Percentiles rank a stretch among this genome's conserved stretches.
These are phyloP conservation scores for Ooceraea biroi DNA, from an alignment of 1,140 invertebrate genomes.

Conservation along the genomic window DNA sequence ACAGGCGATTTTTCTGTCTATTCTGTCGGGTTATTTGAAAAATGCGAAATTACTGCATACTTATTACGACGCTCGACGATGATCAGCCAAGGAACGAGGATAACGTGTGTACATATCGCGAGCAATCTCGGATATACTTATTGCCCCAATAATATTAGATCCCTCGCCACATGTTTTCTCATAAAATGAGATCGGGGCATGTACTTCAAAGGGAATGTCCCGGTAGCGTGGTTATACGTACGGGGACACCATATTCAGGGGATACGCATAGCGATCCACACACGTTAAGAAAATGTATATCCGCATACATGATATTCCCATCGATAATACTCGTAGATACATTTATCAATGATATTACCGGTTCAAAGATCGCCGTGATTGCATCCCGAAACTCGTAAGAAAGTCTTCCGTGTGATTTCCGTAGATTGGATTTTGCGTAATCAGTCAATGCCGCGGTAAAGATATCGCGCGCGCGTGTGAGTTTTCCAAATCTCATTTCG, in stretches of 20 bases:
- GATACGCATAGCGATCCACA: conserved; percentile 26
- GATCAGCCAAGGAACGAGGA: conserved; percentile 32
- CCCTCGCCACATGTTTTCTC: conserved; percentile 74
- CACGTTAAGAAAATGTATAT: conserved; percentile 47
- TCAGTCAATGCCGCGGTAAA: conserved; percentile 24
- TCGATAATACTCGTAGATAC: conserved; percentile 14
- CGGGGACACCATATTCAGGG: conserved; percentile 65
- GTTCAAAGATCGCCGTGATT: conserved; percentile 39
- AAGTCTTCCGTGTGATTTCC: conserved; percentile 9
- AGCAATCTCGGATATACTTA: conserved; percentile 62
- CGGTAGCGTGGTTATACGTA: conserved; percentile 69
- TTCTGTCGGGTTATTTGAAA: conserved; percentile 35
- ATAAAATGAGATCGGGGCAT: conserved; percentile 76
- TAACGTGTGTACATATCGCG: conserved; percentile 25
- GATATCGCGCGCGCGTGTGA: not conserved
- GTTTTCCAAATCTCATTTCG: conserved; percentile 11
- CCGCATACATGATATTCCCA: not conserved
- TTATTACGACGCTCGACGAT: conserved; percentile 34
- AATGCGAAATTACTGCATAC: conserved; percentile 49
- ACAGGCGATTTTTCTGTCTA: conserved; percentile 43
- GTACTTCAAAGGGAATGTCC: conserved; percentile 78
- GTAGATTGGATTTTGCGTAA: conserved; percentile 28
- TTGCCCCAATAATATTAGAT: conserved; percentile 79
- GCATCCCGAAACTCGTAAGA: conserved; percentile 33
- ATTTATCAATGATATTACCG: conserved; percentile 45